Percentiles rank a stretch among this genome's conserved stretches.
Evolutionary conservation across 2,888 invertebrate species (phyloP).

Genomic region (Cantharis rustica): DNA sequence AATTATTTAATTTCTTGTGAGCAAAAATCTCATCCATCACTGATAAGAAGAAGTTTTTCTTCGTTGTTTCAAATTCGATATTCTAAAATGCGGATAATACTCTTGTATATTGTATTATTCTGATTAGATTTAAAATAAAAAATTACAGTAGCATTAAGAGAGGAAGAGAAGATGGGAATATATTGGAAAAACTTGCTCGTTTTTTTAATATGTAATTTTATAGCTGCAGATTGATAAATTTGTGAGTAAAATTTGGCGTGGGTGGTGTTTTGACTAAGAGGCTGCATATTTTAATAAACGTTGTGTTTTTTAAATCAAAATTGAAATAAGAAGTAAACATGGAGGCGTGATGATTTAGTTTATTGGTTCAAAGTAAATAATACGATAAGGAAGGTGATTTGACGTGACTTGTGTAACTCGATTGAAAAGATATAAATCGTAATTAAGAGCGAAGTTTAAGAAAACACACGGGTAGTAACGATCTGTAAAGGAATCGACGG

Average conservation of each 20-base stretch:
- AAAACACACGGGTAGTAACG: constrained; percentile 31
- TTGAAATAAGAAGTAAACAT: not conserved
- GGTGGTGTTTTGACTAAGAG: not conserved
- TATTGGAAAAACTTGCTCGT: not conserved
- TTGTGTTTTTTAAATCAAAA: not conserved
- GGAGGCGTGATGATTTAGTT: constrained; percentile 6
- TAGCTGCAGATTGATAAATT: not conserved
- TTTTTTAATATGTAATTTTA: not conserved
- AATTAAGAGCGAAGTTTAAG: constrained; percentile 38
- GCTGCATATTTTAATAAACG: not conserved
- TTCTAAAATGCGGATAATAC: too few relatives aligned
- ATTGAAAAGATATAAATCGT: constrained; percentile 43
- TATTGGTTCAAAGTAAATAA: not conserved
- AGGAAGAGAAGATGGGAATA: not conserved
- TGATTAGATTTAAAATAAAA: too few relatives aligned
- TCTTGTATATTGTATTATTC: too few relatives aligned
- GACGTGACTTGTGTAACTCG: constrained; percentile 32
- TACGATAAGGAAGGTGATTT: not conserved
- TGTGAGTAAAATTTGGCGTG: not conserved
- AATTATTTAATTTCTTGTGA: too few relatives aligned
- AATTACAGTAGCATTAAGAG: not conserved
- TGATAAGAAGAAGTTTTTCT: too few relatives aligned
- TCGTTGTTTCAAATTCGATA: too few relatives aligned
- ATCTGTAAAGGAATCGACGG: constrained; percentile 26
- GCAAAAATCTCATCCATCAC: too few relatives aligned